Evolutionary conservation across 2,888 invertebrate genomes (phyloP), one percentile per base, ranked within the genome.

Genomic region (Nebria salina): DNA sequence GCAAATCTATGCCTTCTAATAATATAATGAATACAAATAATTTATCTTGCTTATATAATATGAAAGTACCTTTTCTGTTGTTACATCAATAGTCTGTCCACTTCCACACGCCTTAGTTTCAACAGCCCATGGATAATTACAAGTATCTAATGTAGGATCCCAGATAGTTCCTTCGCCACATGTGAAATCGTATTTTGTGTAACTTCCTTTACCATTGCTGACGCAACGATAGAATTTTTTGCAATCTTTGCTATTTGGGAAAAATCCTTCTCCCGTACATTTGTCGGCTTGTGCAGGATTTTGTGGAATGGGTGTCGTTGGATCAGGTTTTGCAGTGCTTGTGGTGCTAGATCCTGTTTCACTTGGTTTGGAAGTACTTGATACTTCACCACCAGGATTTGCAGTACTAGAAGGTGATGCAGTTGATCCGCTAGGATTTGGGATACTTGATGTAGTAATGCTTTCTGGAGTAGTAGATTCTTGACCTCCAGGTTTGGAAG

Each of bases 141-240:
- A 96, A 86, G 92, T 90, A 81, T 92, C 88, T 77, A 76, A 65
- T 9, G 90, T 89, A 81, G 92, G 91, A 88, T 95, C 95, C 95
- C 95, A 96, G 65, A 94, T 93, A 7, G 95, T 96, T 70, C 76
- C 76, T 74, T 92, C 91, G 0, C 91, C 93, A 85, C 94, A 94
- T 64, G 88, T 89, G 84, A 92, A 94, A 15, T 93, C 91, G 84
- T 92, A 92, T 86, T 91, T 91, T 1, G 89, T 90, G 76, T 89
- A 92, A 20, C 91, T 90, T 15, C 91, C 92, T 82, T 91, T 91
- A 65, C 92, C 92, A 85, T 92, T 91, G 82, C 91, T 88, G 0
- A 93, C 93, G 86, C 94, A 94, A 66, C 94, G 72, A 84, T 86
- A 87, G 82, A 88, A 88, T 83, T 86, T 88, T 76, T 84, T 85